Evolutionary conservation across 2,797 vertebrate species (phyloP).

Genomic region (Iguana delicatissima): DNA sequence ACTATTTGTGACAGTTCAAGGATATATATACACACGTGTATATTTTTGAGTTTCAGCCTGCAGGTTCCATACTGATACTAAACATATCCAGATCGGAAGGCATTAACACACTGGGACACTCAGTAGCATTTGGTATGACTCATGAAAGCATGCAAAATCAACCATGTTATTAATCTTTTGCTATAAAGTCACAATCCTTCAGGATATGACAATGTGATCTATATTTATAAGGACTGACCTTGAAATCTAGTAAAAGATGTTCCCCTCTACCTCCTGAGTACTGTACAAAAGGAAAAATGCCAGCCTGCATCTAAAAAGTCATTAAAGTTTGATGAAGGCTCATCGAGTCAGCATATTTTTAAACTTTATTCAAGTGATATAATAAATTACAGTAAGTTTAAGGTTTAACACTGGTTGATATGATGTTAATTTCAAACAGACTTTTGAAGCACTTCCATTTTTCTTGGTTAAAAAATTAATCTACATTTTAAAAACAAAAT

Average conservation of each 20-base stretch:
- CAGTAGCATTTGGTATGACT: not conserved
- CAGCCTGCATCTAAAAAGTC: constrained; percentile 17
- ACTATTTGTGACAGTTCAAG: not conserved
- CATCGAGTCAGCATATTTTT: constrained; percentile 24
- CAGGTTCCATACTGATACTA: not conserved
- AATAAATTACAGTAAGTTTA: constrained; percentile 22
- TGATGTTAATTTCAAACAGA: constrained; percentile 12
- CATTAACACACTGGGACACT: not conserved
- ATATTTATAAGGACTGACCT: constrained; percentile 17
- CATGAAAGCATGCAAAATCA: constrained; percentile 19
- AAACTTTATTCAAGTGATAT: constrained; percentile 19
- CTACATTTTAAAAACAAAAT: not conserved
- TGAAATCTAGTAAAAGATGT: constrained; percentile 24
- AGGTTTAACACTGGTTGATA: not conserved
- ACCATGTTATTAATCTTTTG: constrained; percentile 8
- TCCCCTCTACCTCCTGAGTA: not conserved
- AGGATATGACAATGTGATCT: constrained; percentile 12
- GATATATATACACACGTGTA: too few species aligned
- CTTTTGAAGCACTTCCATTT: not conserved
- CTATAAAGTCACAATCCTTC: constrained; percentile 16
- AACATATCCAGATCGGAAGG: not conserved
- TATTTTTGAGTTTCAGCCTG: not conserved
- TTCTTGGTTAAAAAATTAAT: constrained; percentile 1
- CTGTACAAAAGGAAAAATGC: not conserved
- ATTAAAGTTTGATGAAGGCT: constrained; percentile 28